Base-by-base conservation (phyloP, 37 sponge, comb jelly and placozoan species). In the Ephydatia muelleri region DNA sequence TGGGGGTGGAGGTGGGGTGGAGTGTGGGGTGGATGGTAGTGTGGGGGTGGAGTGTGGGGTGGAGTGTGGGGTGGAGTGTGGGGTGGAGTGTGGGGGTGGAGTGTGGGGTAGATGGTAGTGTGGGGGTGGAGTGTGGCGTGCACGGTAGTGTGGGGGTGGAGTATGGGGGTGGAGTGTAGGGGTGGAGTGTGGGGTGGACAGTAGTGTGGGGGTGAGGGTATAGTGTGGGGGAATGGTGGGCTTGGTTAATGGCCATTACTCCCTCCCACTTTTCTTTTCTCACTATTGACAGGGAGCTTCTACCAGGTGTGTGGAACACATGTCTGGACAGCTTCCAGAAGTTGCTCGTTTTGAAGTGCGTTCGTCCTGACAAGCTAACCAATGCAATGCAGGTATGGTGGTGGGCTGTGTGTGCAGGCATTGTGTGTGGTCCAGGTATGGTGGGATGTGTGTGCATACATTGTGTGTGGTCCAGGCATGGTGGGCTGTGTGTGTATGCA, bases 381-480 rank as follows among this genome's bases (percentile, higher is more conserved):
- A 94, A 96, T 82, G 97, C 99, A 74, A 96, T 98, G 97, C 99
- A 97, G 91, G 89, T 88, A 80, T n/a, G 78, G 9, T 30, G 30
- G n/a, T n/a, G n/a, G n/a, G n/a, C n/a, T n/a, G n/a, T n/a, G n/a
- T n/a, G n/a, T n/a, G n/a, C n/a, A n/a, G n/a, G n/a, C n/a, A n/a
- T n/a, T 22, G 21, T 22, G 21, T 21, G 19, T 65, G 66, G 40
- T 21, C 38, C 36, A 16, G 16, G 13, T 35, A 22, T 76, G 21
- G 66, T 65, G 66, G 66, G 14, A 14, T 65, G 21, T 65, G 21
- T 65, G 66, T 65, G 21, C 21, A 34, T 72, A 72, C 29, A 13
- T 28, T 23, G 16, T 19, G 12, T 27, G n/a, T 72, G 14, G n/a
- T n/a, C n/a, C n/a, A n/a, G n/a, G n/a, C n/a, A n/a, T n/a, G n/a